phyloP scores from a whole-genome alignment of 2,113 vertebrate species.

The Heptranchias perlo region DNA sequence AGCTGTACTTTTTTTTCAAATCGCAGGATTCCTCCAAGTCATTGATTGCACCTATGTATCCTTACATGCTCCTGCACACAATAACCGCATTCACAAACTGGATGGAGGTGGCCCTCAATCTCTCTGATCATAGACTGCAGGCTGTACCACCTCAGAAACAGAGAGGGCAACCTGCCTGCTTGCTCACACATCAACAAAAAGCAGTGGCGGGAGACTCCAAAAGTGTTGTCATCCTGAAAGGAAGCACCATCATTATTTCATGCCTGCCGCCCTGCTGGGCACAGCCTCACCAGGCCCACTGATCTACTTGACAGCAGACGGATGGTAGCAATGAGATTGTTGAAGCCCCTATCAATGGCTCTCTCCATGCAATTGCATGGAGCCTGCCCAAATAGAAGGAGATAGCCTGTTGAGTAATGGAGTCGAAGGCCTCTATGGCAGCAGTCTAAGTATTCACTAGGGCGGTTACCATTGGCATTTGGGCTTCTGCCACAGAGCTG shows the following conservation, averaged over 20 bases:
- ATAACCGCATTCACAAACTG: no score
- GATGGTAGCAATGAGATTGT: background rate
- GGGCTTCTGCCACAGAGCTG: no score
- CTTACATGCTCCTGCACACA: no score
- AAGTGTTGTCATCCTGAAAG: background rate
- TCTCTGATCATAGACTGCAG: background rate
- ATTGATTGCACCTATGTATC: no score
- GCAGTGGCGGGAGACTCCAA: background rate
- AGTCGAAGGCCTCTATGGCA: background rate
- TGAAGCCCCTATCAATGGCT: background rate
- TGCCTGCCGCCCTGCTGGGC: background rate
- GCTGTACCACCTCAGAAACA: background rate
- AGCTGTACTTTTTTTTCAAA: no score
- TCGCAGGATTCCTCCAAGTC: no score
- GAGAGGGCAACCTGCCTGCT: background rate
- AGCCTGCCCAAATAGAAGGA: background rate
- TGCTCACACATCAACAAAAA: background rate
- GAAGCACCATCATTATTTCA: background rate
- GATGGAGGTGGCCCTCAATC: background rate
- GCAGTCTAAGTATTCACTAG: no score
- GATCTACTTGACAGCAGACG: background rate
- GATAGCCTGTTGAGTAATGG: background rate
- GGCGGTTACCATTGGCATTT: no score
- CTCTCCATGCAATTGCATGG: no score
- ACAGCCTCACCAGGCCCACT: background rate